Percentiles rank a stretch among this genome's conserved stretches.
These are phyloP conservation scores for Dermolepida albohirtum DNA, from an alignment of 2,888 invertebrate genomes.

Conservation along the genomic window DNA sequence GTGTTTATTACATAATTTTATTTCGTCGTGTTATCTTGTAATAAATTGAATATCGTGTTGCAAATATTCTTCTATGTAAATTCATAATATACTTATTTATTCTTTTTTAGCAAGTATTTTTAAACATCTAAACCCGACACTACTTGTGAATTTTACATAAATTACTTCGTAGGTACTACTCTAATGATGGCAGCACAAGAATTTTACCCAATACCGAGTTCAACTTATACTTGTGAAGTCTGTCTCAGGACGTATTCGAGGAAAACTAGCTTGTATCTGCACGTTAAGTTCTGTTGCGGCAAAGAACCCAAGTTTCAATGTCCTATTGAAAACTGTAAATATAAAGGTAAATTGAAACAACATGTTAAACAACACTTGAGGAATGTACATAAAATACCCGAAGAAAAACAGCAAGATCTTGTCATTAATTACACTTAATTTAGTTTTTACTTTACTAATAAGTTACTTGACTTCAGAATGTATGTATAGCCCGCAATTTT, in stretches of 20 bases:
- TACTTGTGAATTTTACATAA: background rate
- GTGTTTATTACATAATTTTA: no score
- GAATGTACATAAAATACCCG: slow-evolving; percentile 25
- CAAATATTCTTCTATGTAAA: no score
- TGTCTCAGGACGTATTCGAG: slow-evolving; percentile 34
- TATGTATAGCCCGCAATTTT: no score
- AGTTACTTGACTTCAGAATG: no score
- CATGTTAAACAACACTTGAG: slow-evolving; percentile 41
- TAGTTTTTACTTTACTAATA: background rate
- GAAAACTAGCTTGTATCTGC: slow-evolving; percentile 36
- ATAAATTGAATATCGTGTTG: no score
- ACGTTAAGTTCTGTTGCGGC: slow-evolving; percentile 40
- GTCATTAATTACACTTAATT: slow-evolving; percentile 8
- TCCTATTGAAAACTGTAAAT: slow-evolving; percentile 33
- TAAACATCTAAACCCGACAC: no score
- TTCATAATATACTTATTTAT: no score
- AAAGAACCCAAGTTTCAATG: slow-evolving; percentile 40
- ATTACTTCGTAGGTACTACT: slow-evolving; percentile 8
- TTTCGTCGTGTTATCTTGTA: no score
- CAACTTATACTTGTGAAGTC: slow-evolving; percentile 7
- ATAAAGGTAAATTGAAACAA: slow-evolving; percentile 41
- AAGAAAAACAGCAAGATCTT: slow-evolving; percentile 17
- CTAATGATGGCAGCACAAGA: background rate
- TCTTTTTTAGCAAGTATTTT: no score
- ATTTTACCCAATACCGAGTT: slow-evolving; percentile 8